Conservation (phyloP, 2,797 vertebrate species). For the Neoniphon sammara region DNA sequence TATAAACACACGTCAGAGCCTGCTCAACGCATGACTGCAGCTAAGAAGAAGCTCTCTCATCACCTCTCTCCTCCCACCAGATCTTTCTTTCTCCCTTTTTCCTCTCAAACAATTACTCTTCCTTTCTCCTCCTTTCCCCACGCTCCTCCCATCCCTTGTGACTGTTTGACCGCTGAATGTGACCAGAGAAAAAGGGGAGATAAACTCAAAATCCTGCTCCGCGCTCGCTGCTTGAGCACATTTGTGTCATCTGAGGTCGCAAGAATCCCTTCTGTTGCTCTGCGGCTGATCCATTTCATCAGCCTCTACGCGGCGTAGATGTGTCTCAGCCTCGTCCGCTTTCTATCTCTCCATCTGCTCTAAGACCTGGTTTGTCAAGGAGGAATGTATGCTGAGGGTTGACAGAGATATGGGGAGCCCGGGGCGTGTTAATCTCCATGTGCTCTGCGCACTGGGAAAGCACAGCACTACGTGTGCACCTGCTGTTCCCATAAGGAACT, state of each 20-base stretch:
- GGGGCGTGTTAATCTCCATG: slow-evolving; percentile 23
- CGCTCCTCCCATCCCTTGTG: slow-evolving; percentile 12
- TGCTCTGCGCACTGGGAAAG: slow-evolving; percentile 36
- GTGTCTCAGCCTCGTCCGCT: slow-evolving; percentile 54
- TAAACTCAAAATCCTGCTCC: background rate
- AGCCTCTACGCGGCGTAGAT: slow-evolving; percentile 13
- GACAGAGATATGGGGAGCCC: slow-evolving; percentile 53
- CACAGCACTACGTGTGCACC: slow-evolving; percentile 49
- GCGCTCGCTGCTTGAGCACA: background rate
- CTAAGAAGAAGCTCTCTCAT: slow-evolving; percentile 66
- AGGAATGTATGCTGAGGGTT: slow-evolving; percentile 66
- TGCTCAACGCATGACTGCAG: slow-evolving; percentile 63
- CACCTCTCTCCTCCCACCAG: slow-evolving; percentile 60
- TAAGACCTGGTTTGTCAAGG: slow-evolving; percentile 51
- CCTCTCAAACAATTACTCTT: slow-evolving; percentile 47
- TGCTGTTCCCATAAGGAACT: slow-evolving; percentile 45
- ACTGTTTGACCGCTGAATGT: slow-evolving; percentile 13
- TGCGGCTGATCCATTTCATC: slow-evolving; percentile 10
- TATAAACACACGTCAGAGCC: slow-evolving; percentile 63
- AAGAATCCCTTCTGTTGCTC: slow-evolving; percentile 2
- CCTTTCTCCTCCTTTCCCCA: slow-evolving; percentile 63
- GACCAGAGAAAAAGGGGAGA: background rate
- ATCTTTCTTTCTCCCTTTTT: slow-evolving; percentile 34
- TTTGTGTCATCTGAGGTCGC: background rate
- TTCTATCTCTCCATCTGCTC: slow-evolving; percentile 47